phyloP scores from a whole-genome alignment of 1,140 invertebrate genomes.

The Habropoda laboriosa region DNA sequence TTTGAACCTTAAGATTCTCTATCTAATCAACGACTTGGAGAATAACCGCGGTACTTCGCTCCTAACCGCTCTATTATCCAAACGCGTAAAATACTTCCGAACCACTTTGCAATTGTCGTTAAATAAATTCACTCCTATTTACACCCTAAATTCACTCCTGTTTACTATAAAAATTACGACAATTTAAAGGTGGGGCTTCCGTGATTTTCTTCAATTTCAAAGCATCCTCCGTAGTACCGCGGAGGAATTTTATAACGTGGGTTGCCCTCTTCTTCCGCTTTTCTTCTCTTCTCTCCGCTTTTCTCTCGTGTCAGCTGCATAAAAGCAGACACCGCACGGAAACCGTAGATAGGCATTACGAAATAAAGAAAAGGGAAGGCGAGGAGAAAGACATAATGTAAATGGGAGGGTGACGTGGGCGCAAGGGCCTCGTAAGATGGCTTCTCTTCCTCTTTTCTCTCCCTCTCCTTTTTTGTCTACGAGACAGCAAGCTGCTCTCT shows the following conservation, averaged over 20 bases:
- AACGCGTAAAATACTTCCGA: no score
- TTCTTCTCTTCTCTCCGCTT: no score
- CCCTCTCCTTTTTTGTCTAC: neutral
- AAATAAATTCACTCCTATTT: no score
- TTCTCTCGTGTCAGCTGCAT: neutral
- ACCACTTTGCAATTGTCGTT: no score
- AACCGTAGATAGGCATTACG: conserved; percentile 46
- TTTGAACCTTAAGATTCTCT: no score
- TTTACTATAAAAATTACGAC: neutral
- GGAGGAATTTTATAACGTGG: neutral
- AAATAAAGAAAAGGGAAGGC: conserved; percentile 50
- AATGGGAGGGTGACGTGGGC: conserved; percentile 59
- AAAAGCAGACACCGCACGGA: conserved; percentile 25
- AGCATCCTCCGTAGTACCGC: no score
- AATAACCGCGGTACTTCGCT: no score
- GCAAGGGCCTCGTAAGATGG: conserved; percentile 55
- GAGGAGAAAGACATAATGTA: conserved; percentile 61
- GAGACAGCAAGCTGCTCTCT: conserved; percentile 25
- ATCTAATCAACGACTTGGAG: no score
- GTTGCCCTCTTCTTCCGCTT: neutral
- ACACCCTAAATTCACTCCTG: no score
- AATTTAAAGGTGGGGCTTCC: neutral
- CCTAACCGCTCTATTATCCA: no score
- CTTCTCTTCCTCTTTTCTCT: conserved; percentile 1
- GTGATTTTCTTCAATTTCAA: neutral